phyloP scores from a whole-genome alignment of 2,113 vertebrate species.

The Diphyllodes magnificus region DNA sequence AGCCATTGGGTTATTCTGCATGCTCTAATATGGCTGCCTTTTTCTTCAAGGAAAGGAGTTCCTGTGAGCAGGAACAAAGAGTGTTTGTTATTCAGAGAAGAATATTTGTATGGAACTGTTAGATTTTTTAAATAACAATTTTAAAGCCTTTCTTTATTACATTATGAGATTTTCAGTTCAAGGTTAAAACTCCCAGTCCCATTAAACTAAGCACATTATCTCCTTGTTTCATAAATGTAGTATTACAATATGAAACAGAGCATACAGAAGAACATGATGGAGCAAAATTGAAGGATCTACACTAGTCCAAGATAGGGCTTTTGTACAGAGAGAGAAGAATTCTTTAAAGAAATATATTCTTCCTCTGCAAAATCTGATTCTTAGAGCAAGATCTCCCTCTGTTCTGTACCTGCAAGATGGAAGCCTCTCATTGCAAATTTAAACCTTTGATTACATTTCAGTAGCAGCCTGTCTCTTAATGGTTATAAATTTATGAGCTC shows the following conservation, averaged over 20 bases:
- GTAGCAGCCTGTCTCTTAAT: background rate
- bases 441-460: background rate
- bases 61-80: background rate
- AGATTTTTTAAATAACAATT: background rate
- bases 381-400: background rate
- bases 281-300: background rate
- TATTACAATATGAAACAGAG: background rate
- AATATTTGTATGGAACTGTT: background rate
- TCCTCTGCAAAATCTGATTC: background rate
- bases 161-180: background rate
- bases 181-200: background rate
- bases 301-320: fast-evolving
- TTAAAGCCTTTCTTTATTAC: background rate
- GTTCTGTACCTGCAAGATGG: background rate
- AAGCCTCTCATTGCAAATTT: background rate
- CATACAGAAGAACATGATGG: background rate
- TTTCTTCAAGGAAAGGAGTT: background rate
- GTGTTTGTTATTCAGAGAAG: background rate
- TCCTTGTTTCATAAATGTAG: background rate
- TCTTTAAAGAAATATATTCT: background rate
- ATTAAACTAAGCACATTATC: background rate
- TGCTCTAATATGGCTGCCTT: background rate
- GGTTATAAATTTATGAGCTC: conserved; percentile 47
- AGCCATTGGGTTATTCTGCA: background rate
- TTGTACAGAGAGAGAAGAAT: background rate